phyloP scores from a whole-genome alignment of 2,797 vertebrate species.

The Momotus momota region DNA sequence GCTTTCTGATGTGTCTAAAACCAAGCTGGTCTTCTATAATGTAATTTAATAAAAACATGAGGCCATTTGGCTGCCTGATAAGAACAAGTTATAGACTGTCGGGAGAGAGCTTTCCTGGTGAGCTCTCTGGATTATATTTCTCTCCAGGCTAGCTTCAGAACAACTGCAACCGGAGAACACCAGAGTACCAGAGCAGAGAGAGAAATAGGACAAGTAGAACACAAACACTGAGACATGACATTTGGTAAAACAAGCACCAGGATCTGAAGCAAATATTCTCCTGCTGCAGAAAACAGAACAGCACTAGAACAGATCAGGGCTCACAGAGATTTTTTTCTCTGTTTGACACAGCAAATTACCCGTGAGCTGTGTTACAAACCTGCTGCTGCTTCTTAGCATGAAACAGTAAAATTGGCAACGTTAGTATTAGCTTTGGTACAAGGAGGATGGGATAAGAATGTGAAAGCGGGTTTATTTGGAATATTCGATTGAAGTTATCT shows the following conservation, averaged over 20 bases:
- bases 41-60: not conserved
- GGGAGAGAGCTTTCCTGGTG: not conserved
- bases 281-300: not conserved
- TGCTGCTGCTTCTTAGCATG: not conserved
- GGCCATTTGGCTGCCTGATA: not conserved
- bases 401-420: not conserved
- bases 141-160: not conserved
- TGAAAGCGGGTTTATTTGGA: not conserved
- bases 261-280: not conserved
- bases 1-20: not conserved
- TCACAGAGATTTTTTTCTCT: not conserved
- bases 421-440: not conserved
- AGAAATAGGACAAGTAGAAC: conserved; percentile 24
- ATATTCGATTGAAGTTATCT: not conserved
- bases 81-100: not conserved
- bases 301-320: not conserved
- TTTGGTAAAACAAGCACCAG: not conserved
- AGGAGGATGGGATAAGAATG: not conserved
- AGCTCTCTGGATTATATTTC: not conserved
- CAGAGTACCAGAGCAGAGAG: not conserved
- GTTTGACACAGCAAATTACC: fast-evolving
- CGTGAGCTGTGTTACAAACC: not conserved
- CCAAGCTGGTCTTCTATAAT: not conserved
- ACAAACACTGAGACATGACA: not conserved
- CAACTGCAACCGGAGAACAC: conserved; percentile 29